Evolutionary conservation across 2,797 vertebrate species (phyloP).

Genomic region (Brachymystax lenok): DNA sequence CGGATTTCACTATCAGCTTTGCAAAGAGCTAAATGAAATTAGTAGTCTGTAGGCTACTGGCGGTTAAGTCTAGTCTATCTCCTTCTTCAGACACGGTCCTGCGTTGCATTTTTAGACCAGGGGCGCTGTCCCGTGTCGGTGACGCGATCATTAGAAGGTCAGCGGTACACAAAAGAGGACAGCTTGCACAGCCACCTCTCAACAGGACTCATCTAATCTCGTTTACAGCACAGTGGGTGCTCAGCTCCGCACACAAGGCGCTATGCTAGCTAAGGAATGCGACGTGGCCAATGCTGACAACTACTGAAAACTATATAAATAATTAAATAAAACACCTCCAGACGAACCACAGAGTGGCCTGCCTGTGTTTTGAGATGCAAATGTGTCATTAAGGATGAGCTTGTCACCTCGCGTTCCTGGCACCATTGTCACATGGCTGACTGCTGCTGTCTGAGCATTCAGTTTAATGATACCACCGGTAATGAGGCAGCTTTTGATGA

Average conservation of each 20-base stretch:
- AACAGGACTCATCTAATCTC: slow-evolving; percentile 71
- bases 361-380: slow-evolving; percentile 55
- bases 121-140: slow-evolving; percentile 44
- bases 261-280: slow-evolving; percentile 39
- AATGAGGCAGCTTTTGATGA: slow-evolving; percentile 64
- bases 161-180: slow-evolving; percentile 57
- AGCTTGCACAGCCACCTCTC: slow-evolving; percentile 66
- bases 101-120: slow-evolving; percentile 58
- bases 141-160: slow-evolving; percentile 74
- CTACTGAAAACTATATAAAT: slow-evolving; percentile 21
- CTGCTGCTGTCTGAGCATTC: slow-evolving; percentile 42
- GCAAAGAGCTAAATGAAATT: slow-evolving; percentile 56
- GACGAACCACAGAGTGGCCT: slow-evolving; percentile 13
- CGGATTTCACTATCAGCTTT: slow-evolving; percentile 71
- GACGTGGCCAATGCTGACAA: slow-evolving; percentile 60
- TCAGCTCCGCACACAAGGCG: slow-evolving; percentile 44
- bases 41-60: slow-evolving; percentile 41
- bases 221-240: slow-evolving; percentile 73
- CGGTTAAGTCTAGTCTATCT: slow-evolving; percentile 29
- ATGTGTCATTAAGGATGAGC: slow-evolving; percentile 52
- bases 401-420: slow-evolving; percentile 43
- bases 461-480: slow-evolving; percentile 57
- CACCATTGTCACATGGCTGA: slow-evolving; percentile 55
- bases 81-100: slow-evolving; percentile 39
- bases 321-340: slow-evolving; percentile 48